Percentiles rank a stretch among this genome's conserved stretches.
These are phyloP conservation scores for Chrysemys picta DNA, from an alignment of 2,113 vertebrate species.

Conservation along the genomic window DNA sequence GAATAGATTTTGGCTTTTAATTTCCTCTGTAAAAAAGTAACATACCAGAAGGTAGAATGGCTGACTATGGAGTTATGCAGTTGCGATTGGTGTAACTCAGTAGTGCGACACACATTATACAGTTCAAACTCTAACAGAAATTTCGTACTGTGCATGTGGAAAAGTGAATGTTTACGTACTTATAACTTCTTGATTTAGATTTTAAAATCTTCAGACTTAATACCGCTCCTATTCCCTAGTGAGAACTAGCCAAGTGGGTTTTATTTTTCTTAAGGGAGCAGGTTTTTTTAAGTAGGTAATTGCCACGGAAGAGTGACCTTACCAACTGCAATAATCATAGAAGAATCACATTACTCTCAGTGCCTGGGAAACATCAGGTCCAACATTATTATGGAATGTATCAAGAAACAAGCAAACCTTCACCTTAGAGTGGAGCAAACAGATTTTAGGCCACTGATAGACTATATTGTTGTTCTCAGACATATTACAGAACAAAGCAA, in stretches of 20 bases:
- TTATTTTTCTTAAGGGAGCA: slow-evolving; percentile 9
- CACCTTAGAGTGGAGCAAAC: not conserved
- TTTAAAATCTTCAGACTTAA: slow-evolving; percentile 27
- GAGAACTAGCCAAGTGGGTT: slow-evolving; percentile 14
- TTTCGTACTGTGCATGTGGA: not conserved
- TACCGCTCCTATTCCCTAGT: not conserved
- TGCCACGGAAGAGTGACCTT: not conserved
- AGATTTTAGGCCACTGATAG: not conserved
- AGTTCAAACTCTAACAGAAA: not conserved
- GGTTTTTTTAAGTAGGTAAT: slow-evolving; percentile 17
- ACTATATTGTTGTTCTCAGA: not conserved
- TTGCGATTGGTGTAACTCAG: not conserved
- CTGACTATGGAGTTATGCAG: not conserved
- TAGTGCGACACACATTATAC: not conserved
- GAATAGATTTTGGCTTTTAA: not conserved
- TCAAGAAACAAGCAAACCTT: not conserved
- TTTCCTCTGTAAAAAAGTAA: not conserved
- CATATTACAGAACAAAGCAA: not conserved
- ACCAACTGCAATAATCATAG: not conserved
- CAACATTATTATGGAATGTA: not conserved
- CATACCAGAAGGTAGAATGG: not conserved
- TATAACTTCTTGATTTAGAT: slow-evolving; percentile 12
- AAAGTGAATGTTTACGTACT: not conserved
- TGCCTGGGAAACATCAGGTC: not conserved
- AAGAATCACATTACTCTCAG: not conserved